Percentiles rank a stretch among this genome's conserved stretches.
Conservation (phyloP, 1,140 invertebrate genomes). For the Drosophila bocqueti region DNA sequence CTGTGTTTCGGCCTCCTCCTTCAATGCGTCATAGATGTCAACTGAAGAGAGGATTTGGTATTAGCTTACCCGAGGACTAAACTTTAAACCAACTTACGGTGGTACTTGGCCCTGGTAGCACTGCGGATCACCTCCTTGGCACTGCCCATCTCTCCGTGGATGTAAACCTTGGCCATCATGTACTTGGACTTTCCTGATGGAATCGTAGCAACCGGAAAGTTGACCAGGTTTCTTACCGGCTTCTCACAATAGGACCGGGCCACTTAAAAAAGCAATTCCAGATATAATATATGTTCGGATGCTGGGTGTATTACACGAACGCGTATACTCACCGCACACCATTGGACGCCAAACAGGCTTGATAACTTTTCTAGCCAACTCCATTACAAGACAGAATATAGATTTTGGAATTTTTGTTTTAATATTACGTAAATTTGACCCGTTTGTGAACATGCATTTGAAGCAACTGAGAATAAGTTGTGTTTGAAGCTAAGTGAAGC, state of each 20-base stretch:
- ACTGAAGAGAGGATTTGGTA: constrained; percentile 17
- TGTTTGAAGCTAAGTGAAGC: not conserved
- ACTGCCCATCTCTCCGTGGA: constrained; percentile 47
- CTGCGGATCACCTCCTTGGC: constrained; percentile 52
- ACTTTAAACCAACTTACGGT: constrained; percentile 41
- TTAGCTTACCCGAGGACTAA: fast-evolving
- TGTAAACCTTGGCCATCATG: constrained; percentile 57
- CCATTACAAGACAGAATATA: constrained; percentile 35
- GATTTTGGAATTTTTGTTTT: constrained; percentile 5
- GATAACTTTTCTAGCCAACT: constrained; percentile 37
- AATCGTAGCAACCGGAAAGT: constrained; percentile 33
- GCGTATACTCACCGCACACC: constrained; percentile 10
- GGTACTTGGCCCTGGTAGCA: constrained; percentile 40
- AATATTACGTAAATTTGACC: not conserved
- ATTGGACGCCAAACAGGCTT: constrained; percentile 44
- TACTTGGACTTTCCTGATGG: constrained; percentile 56
- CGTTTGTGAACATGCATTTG: constrained; percentile 1
- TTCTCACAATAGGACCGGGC: constrained; percentile 27
- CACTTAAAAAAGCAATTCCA: not conserved
- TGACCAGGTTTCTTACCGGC: constrained; percentile 11
- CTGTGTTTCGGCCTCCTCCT: constrained; percentile 22
- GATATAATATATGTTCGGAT: not conserved
- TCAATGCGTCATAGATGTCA: constrained; percentile 54
- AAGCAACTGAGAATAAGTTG: not conserved
- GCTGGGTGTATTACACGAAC: fast-evolving